Evolutionary conservation across 1,140 invertebrate species (phyloP).

Genomic region (Cydia pomonella): DNA sequence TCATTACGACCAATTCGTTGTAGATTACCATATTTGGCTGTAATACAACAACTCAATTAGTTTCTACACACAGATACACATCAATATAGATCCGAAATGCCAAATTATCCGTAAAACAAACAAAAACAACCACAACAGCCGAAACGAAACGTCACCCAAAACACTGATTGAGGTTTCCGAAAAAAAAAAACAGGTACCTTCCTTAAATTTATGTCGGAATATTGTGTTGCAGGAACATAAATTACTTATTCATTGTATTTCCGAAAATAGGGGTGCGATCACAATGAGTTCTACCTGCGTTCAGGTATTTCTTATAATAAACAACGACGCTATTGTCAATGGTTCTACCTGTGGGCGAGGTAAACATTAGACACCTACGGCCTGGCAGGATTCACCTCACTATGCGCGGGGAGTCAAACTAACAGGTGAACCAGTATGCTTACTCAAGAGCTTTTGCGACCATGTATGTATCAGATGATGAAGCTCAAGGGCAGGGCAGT

Average conservation of each 20-base stretch:
- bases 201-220: conserved; percentile 68
- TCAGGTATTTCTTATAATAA: conserved; percentile 74
- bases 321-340: conserved; percentile 67
- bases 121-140: conserved; percentile 63
- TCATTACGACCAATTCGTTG: conserved; percentile 65
- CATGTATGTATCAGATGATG: too few species aligned
- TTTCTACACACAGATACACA: conserved; percentile 47
- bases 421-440: too few species aligned
- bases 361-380: conserved; percentile 70
- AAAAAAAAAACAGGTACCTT: conserved; percentile 59
- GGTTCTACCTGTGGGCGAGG: conserved; percentile 72
- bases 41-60: conserved; percentile 69
- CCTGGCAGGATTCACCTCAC: conserved; percentile 49
- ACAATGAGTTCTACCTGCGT: conserved; percentile 72
- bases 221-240: conserved; percentile 71
- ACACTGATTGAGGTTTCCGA: conserved; percentile 50
- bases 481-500: too few species aligned
- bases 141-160: conserved; percentile 66
- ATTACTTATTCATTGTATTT: conserved; percentile 78
- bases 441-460: too few species aligned
- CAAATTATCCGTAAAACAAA: conserved; percentile 78
- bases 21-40: conserved; percentile 64
- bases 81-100: conserved; percentile 54
- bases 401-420: conserved; percentile 2
- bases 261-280: conserved; percentile 68